Evolutionary conservation across 1,140 invertebrate genomes (phyloP).

Genomic region (Chrysomallon squamiferum): DNA sequence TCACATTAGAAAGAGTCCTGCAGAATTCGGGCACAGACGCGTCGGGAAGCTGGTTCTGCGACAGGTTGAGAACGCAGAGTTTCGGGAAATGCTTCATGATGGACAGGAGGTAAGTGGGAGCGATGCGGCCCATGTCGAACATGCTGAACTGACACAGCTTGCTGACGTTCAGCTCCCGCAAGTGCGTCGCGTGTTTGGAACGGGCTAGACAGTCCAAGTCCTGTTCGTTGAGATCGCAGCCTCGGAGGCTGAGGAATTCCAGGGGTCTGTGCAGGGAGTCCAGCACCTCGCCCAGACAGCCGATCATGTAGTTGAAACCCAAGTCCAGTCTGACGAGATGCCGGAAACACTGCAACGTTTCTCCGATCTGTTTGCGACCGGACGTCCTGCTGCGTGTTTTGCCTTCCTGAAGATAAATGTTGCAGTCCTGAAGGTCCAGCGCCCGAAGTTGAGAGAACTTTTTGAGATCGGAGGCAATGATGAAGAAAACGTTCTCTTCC

Average conservation of each 20-base stretch:
- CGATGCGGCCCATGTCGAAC: conserved; percentile 33
- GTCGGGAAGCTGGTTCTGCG: conserved; percentile 40
- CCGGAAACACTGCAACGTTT: conserved; percentile 20
- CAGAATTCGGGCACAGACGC: conserved; percentile 31
- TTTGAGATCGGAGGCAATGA: conserved; percentile 31
- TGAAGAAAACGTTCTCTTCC: conserved; percentile 41
- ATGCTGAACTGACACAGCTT: conserved; percentile 43
- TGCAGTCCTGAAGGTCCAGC: conserved; percentile 45
- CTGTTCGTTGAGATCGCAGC: conserved; percentile 42
- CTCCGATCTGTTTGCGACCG: conserved; percentile 19
- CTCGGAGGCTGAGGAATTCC: conserved; percentile 38
- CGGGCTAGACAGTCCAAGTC: conserved; percentile 33
- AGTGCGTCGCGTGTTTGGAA: conserved; percentile 33
- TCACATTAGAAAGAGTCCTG: conserved; percentile 15
- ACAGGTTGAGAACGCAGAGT: conserved; percentile 33
- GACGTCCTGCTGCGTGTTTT: conserved; percentile 34
- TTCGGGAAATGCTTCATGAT: conserved; percentile 36
- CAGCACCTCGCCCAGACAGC: conserved; percentile 45
- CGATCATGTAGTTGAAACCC: conserved; percentile 42
- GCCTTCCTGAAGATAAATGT: conserved; percentile 46
- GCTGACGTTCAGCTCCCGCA: conserved; percentile 45
- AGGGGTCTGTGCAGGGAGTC: conserved; percentile 30
- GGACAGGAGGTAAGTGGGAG: conserved; percentile 31
- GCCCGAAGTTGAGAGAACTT: conserved; percentile 34
- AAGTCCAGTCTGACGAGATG: conserved; percentile 36